Evolutionary conservation across 2,888 invertebrate genomes (phyloP), one percentile per base, ranked within the genome.

Genomic region (Synergus itoensis): DNA sequence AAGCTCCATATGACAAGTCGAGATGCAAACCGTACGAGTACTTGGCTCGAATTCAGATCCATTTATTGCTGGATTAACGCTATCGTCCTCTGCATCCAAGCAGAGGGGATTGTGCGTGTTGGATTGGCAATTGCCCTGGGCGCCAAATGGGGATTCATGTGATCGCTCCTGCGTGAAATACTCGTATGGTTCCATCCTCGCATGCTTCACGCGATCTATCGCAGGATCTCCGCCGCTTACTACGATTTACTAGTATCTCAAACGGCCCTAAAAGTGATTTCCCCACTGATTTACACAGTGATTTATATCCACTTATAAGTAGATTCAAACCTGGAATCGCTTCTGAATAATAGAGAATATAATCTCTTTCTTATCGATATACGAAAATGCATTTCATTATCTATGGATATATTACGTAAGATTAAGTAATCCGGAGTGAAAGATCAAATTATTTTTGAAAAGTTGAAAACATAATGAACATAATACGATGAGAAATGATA

Each of bases 181-280:
- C 81, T 75, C 83, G 82, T 82, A 85, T 87, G 79, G 77, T 80
- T 81, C 78, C 28, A 76, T 76, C 63, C 62, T 63, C 73, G 73
- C 73, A 73, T 73, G 73, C 73, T 73, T 73, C 73, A 73, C 73
- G 73, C 73, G 73, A 73, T 73, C 53, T 53, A 73, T 73, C 53
- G 28, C 53, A 53, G 53, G 36, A 53, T 73, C 73, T 73, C 16
- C 12, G 62, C 53, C 36, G 48, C 73, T 45, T 36, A 48, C 48
- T 73, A 3, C 48, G 53, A 73, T 57, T 48, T 73, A 53, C 53
- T 73, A 73, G 36, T 73, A 73, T 73, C 73, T 73, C 36, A 53
- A 73, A 73, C 73, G 36, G 36, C 11, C 36, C 73, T 73, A 53
- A 73, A 73, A 73, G 73, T 73, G 73, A 73, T 73, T 73, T 73